These are phyloP conservation scores for Axis porcinus DNA, from an alignment of 2,113 vertebrate genomes.

Conservation along the genomic window DNA sequence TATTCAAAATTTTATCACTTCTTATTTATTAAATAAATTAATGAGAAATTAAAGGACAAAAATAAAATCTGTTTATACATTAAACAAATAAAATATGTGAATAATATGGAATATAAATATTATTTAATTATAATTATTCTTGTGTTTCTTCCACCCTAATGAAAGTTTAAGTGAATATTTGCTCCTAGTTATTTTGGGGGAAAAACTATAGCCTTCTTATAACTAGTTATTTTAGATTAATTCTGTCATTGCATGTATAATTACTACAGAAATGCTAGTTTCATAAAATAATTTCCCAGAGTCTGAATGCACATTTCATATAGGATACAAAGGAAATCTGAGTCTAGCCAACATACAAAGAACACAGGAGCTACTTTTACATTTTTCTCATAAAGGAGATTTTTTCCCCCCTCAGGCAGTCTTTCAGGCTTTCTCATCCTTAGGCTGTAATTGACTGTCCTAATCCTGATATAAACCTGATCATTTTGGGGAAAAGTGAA, in stretches of 20 bases:
- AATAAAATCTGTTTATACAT: background rate
- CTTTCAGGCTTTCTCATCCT: background rate
- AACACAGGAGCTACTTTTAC: background rate
- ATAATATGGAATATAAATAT: background rate
- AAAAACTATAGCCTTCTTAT: background rate
- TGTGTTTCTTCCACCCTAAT: background rate
- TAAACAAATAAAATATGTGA: background rate
- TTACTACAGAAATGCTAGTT: background rate
- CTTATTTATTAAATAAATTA: background rate
- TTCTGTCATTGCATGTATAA: background rate
- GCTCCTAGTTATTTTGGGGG: background rate
- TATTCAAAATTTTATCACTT: background rate
- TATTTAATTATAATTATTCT: background rate
- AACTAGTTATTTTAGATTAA: background rate
- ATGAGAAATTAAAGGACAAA: background rate
- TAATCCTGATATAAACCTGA: background rate
- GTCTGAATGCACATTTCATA: background rate
- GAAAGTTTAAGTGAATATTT: background rate
- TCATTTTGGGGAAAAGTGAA: background rate
- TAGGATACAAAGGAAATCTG: background rate
- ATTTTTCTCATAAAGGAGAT: conserved; percentile 1
- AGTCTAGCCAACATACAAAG: background rate
- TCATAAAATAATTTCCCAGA: background rate
- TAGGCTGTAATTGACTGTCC: background rate
- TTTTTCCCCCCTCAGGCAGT: background rate